Conservation (phyloP, 2,888 invertebrate species). For the Caenorhabditis sulstoni region DNA sequence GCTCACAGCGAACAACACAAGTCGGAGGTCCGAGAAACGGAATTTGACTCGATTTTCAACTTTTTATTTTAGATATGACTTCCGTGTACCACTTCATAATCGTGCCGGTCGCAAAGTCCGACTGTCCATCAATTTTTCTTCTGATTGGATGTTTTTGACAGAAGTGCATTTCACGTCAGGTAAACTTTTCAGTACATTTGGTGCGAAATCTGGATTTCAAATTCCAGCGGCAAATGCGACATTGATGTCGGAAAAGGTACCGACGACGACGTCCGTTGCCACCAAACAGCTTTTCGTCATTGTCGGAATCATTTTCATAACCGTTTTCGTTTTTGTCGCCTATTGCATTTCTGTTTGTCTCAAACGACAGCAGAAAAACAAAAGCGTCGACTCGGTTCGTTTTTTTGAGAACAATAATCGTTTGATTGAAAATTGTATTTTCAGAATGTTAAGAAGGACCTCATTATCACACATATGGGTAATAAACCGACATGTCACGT, state of each 20-base stretch:
- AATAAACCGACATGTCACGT: constrained; percentile 65
- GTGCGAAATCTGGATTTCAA: not conserved
- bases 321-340: constrained; percentile 30
- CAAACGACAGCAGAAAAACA: constrained; percentile 44
- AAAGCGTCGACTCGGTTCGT: constrained; percentile 46
- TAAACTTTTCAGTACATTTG: constrained; percentile 80
- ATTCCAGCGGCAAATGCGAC: constrained; percentile 41
- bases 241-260: constrained; percentile 33
- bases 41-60: not conserved
- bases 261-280: constrained; percentile 31
- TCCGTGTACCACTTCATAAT: constrained; percentile 70
- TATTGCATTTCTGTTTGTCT: constrained; percentile 51
- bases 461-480: constrained; percentile 66
- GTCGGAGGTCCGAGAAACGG: constrained; percentile 44
- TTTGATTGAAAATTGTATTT: too few species aligned
- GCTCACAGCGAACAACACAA: constrained; percentile 57
- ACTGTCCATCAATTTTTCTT: constrained; percentile 85
- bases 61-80: constrained; percentile 57
- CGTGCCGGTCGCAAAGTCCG: constrained; percentile 66
- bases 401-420: too few species aligned
- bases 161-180: constrained; percentile 92
- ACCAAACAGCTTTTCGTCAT: constrained; percentile 39
- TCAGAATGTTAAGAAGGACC: constrained; percentile 59
- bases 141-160: constrained; percentile 91
- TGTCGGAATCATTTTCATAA: constrained; percentile 51